Evolutionary conservation across 2,888 invertebrate species (phyloP), one percentile per base, ranked within the genome.

Genomic region (Julus scandinavius): DNA sequence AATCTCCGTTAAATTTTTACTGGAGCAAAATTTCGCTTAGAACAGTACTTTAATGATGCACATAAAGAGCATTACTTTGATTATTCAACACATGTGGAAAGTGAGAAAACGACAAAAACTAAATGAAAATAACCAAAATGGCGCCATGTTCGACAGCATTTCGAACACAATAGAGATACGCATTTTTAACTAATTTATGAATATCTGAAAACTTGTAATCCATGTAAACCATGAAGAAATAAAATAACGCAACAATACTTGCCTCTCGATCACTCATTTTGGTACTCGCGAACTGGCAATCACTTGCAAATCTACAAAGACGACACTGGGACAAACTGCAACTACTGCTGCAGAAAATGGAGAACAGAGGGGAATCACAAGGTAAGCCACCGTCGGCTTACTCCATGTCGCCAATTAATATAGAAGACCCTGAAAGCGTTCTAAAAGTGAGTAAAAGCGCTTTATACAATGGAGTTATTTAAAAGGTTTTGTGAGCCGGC

Each of bases 251-350:
- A 72, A 63, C 63, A 9, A 72, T 11, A 72, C 72, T 72, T 72
- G 11, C 72, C 20, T 72, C 72, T 72, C 72, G 72, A 72, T 72
- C 72, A 29, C 72, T 72, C 72, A 72, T 72, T 72, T 72, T 72
- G 63, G 4, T 20, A n/a, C 5, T 20, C 45, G 45, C 45, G 7
- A 45, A 45, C 7, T 45, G 6, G 45, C 45, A 7, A 45, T 7
- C 5, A 45, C 45, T 29, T 29, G 29, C 1, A 7, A 45, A 45
- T 45, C 7, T 1, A 17, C 13, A 1, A 63, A 9, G 6, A 20
- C 29, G 45, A 45, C 72, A 72, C 72, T 29, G 45, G 9, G 20
- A 5, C 6, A 20, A 29, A 72, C 6, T 1, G 29, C 72, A 7
- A 2, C 20, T 9, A 2, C 29, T 11, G n/a, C 2, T 45, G 29